These are phyloP conservation scores for Pedionomus torquatus DNA, from an alignment of 2,113 vertebrate genomes.

Conservation along the genomic window DNA sequence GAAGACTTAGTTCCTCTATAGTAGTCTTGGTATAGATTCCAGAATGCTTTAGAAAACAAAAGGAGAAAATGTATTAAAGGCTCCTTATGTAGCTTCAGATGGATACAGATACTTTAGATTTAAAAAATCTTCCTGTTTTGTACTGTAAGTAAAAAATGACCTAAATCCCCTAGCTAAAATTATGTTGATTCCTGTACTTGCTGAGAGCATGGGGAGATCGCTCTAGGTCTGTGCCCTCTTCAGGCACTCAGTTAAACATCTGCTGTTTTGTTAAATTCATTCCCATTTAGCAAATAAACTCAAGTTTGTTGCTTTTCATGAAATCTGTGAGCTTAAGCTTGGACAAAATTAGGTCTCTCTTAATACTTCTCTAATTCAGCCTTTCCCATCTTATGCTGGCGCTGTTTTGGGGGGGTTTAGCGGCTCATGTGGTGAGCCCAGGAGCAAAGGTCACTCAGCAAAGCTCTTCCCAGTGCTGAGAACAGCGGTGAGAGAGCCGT, in stretches of 20 bases:
- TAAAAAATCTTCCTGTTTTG: background rate
- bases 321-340: background rate
- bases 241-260: background rate
- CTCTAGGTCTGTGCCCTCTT: background rate
- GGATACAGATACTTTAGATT: background rate
- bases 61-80: background rate
- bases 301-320: background rate
- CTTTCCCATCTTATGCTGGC: background rate
- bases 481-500: background rate
- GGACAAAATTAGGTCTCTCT: background rate
- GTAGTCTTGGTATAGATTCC: background rate
- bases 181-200: fast-evolving
- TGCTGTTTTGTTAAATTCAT: background rate
- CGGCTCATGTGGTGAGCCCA: fast-evolving
- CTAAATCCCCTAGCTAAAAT: background rate
- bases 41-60: background rate
- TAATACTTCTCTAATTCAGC: background rate
- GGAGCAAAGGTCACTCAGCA: background rate
- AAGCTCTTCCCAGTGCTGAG: background rate
- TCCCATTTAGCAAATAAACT: background rate
- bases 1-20: background rate
- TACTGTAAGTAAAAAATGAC: background rate
- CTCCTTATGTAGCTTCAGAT: background rate
- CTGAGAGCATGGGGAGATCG: background rate
- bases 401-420: background rate